Base-by-base conservation (phyloP, 2,113 vertebrate genomes). In the Atherinomorus stipes region DNA sequence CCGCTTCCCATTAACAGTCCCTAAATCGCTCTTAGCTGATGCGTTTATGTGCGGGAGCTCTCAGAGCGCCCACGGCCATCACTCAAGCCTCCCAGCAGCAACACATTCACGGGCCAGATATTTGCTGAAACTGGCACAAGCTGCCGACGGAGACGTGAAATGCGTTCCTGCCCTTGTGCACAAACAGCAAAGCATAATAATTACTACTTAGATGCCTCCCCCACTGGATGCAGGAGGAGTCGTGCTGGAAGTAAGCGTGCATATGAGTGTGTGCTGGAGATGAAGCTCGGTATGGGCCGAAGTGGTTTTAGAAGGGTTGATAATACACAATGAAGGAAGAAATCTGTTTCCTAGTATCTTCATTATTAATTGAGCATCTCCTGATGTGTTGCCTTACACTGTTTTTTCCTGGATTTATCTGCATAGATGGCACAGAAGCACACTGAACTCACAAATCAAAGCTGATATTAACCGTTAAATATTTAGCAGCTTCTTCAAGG, bases 301-400 rank as follows among this genome's bases (percentile, higher is more conserved):
- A 38, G 28, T 9, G 23, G 4, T n/a, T 25, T 26, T 56, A 22
- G 40, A 52, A 15, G 4, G 28, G 51, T 11, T 28, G 62, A 74
- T 69, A 44, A 61, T 58, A 50, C 64, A 61, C 18, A 23, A 19
- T 52, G 19, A 59, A 63, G 38, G 58, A 60, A 59, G 63, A 74
- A 78, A 81, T 85, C 57, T 69, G 45, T 67, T 64, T 71, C 67
- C 64, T 49, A 60, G 70, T 57, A 38, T 65, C 75, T 59, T 72
- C 84, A 76, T 92, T 67, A 84, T 73, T 89, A 65, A 91, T 90
- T 86, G 47, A 83, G 50, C 22, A 45, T 8, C n/a, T 71, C 45
- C 69, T 81, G 38, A 15, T 76, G 75, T 34, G 19, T 73, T 60
- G 34, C 47, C 70, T 65, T 59, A 71, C 15, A 37, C 34, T 75